phyloP scores from a whole-genome alignment of 2,888 invertebrate species.

The Aporophyla nigra region DNA sequence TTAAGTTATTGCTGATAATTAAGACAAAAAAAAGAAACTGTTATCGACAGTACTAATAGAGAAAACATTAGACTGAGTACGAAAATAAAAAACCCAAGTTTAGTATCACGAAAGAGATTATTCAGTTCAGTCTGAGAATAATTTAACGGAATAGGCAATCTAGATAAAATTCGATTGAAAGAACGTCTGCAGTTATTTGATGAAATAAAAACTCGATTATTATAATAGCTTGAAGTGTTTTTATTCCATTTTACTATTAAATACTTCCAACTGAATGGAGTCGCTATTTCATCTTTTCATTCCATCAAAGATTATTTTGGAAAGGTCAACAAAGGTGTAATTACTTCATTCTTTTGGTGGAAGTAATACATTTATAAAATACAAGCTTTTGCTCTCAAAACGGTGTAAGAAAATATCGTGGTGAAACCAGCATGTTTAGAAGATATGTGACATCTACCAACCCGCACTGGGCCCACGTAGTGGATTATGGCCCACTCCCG shows the following conservation, averaged over 20 bases:
- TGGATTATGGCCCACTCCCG: too few species aligned
- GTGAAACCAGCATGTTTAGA: too few species aligned
- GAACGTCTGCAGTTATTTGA: conserved; percentile 47
- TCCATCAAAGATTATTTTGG: conserved; percentile 8
- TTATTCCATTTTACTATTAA: conserved; percentile 39
- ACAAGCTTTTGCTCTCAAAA: too few species aligned
- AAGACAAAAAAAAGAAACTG: not conserved
- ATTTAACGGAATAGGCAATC: conserved; percentile 43
- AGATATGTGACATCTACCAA: too few species aligned
- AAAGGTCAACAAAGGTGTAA: conserved; percentile 29
- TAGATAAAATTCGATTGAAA: conserved; percentile 49
- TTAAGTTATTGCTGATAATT: not conserved
- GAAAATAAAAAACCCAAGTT: not conserved
- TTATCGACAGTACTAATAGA: not conserved
- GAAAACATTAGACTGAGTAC: conserved; percentile 12
- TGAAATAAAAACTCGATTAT: conserved; percentile 45
- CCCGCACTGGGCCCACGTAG: too few species aligned
- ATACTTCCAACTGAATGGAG: conserved; percentile 34
- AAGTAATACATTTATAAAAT: not conserved
- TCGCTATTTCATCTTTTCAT: conserved; percentile 10
- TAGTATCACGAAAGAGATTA: conserved; percentile 31
- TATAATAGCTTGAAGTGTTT: conserved; percentile 34
- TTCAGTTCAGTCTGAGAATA: conserved; percentile 21
- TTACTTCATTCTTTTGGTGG: conserved; percentile 10
- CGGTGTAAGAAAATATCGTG: too few species aligned